These are phyloP conservation scores for Esox lucius DNA, from an alignment of 2,797 vertebrate species.

Conservation along the genomic window DNA sequence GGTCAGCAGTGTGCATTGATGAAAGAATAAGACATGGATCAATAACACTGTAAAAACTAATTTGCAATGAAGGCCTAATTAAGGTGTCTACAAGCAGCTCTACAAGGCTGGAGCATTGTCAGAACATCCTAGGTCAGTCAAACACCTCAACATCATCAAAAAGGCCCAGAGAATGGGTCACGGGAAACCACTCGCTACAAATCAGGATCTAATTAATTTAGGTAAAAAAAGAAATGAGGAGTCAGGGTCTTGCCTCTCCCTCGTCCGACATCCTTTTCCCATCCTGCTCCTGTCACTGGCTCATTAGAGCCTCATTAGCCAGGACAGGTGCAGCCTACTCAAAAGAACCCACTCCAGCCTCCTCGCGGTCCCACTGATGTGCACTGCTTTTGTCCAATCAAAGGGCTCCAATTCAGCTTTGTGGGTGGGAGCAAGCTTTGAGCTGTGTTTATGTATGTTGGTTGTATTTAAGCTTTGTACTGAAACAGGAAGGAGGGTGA, in stretches of 20 bases:
- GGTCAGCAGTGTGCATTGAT: background rate
- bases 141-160: slow-evolving; percentile 22
- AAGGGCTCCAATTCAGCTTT: slow-evolving; percentile 67
- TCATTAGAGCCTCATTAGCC: slow-evolving; percentile 78
- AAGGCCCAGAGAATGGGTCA: slow-evolving; percentile 21
- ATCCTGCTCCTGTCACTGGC: slow-evolving; percentile 56
- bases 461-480: slow-evolving; percentile 53
- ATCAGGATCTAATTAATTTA: slow-evolving; percentile 64
- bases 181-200: slow-evolving; percentile 34
- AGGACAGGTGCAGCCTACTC: slow-evolving; percentile 77
- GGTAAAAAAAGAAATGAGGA: slow-evolving; percentile 50
- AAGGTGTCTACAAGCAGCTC: background rate
- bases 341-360: slow-evolving; percentile 61
- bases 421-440: slow-evolving; percentile 59
- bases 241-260: slow-evolving; percentile 29
- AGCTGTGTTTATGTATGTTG: slow-evolving; percentile 57
- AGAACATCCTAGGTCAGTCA: background rate
- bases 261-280: slow-evolving; percentile 47
- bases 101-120: background rate
- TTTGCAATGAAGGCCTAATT: background rate
- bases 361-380: slow-evolving; percentile 65
- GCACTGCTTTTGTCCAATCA: slow-evolving; percentile 71
- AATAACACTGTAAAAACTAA: background rate
- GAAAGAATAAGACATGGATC: background rate
- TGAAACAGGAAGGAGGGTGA: slow-evolving; percentile 52